Percentiles rank a stretch among this genome's conserved stretches.
Conservation (phyloP, 2,797 vertebrate species). For the Chloroceryle inda region DNA sequence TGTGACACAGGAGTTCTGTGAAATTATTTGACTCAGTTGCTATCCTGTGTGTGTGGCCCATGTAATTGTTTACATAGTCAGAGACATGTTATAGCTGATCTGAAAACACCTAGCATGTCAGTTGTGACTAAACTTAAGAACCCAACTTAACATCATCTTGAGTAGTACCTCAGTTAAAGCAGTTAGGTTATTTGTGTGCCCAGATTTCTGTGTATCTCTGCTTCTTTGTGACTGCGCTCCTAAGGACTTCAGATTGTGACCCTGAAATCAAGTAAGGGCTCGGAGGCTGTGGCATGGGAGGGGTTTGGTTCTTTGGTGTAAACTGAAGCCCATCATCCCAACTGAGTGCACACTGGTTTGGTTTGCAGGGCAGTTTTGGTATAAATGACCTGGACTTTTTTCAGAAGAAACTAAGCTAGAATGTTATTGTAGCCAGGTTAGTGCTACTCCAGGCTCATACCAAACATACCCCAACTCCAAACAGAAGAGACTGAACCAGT, state of each 20-base stretch:
- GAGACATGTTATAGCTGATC: not conserved
- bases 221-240: not conserved
- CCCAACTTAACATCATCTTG: not conserved
- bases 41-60: not conserved
- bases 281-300: not conserved
- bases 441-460: not conserved
- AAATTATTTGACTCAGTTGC: not conserved
- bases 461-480: not conserved
- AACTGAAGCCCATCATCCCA: not conserved
- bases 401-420: not conserved
- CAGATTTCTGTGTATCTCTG: not conserved
- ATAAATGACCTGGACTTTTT: not conserved
- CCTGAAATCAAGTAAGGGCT: not conserved
- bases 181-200: not conserved
- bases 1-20: not conserved
- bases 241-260: not conserved
- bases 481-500: not conserved
- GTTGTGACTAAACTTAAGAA: not conserved
- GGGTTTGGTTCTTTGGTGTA: not conserved
- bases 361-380: not conserved
- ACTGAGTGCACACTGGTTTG: not conserved
- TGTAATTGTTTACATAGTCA: not conserved
- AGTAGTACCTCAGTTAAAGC: not conserved
- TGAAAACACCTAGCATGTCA: rapidly evolving
- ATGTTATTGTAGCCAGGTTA: not conserved